Evolutionary conservation across 2,888 invertebrate genomes (phyloP), one percentile per base, ranked within the genome.

Genomic region (Chloroclysta siterata): DNA sequence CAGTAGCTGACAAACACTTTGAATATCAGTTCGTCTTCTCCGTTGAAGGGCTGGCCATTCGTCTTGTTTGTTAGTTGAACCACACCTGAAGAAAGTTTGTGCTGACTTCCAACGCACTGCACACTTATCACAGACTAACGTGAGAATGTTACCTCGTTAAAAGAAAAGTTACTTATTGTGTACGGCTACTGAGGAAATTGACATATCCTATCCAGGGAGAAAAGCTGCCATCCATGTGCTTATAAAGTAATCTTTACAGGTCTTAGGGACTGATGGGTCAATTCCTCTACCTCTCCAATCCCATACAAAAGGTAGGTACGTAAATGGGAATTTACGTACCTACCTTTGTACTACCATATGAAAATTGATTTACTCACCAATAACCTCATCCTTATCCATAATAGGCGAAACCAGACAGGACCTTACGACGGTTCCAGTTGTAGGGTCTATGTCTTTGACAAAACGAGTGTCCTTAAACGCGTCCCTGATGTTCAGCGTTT

Each of bases 1-100:
- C 94, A 94, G 76, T 94, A 95, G 66, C 90, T 90, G 14, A 94
- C 88, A 78, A 95, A 94, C 17, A 94, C 94, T 10, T 89, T 77
- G 71, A 94, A 94, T 57, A 95, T 81, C 54, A 82, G 76, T 77
- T 95, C 94, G 72, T 95, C 95, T 6, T 92, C 89, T 0, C 70
- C 46, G 46, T 87, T 85, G 74, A 95, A 95, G 3, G 92, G 78
- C 73, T 83, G 59, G 51, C 86, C 75, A 76, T 87, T 82, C 7
- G 72, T 82, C 77, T 95, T 95, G 79, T 95, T 95, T 0, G 93
- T 89, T 5, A 95, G 80, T 77, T 94, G 94, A 0, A 95, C 93
- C 0, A 94, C 92, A 54, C 95, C 95, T 94, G 76, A 13, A 7
- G 1, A 17, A 5, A 15, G 1, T 47, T 15, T 1, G 10, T 14